Conservation (phyloP, 2,113 vertebrate species). For the Mormyrus lacerda region DNA sequence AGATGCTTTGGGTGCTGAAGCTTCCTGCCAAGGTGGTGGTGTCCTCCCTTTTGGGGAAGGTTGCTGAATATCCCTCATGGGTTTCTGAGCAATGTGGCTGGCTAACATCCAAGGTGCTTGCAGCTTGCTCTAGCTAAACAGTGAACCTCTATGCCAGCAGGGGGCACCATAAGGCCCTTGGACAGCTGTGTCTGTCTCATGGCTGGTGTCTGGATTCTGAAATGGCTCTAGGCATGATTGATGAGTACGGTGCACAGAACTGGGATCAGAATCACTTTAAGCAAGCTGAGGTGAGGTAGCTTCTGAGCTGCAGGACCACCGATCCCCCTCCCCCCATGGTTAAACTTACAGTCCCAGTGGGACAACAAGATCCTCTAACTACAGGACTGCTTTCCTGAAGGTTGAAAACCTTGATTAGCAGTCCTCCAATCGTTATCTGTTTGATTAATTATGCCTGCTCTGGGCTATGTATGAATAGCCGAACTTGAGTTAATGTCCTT, state of each 20-base stretch:
- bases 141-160: neutral
- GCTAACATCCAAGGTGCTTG: neutral
- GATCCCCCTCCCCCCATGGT: neutral
- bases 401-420: neutral
- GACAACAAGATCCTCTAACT: neutral
- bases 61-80: neutral
- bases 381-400: neutral
- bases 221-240: neutral
- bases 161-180: neutral
- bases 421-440: neutral
- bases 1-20: neutral
- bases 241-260: neutral
- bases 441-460: neutral
- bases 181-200: neutral
- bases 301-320: neutral
- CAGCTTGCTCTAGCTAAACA: neutral
- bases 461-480: neutral
- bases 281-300: neutral
- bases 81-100: neutral
- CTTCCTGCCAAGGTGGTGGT: neutral
- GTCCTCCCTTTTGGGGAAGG: neutral
- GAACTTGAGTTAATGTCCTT: neutral
- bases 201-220: neutral
- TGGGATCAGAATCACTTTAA: neutral
- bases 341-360: neutral